Base-by-base conservation (phyloP, 2,888 invertebrate genomes). In the Caenorhabditis uteleia region DNA sequence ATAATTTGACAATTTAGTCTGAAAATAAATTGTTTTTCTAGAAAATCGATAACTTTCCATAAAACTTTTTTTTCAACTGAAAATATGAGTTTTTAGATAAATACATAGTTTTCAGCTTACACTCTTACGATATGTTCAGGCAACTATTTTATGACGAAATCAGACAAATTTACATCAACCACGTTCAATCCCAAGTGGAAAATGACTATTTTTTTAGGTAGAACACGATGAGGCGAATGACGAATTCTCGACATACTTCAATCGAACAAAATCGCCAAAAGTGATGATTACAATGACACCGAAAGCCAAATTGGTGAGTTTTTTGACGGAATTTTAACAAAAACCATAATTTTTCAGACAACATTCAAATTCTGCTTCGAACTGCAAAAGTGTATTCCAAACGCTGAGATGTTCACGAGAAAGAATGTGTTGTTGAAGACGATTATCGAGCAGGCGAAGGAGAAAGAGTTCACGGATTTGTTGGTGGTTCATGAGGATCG, bases 251-350 rank as follows among this genome's bases (percentile, higher is more conserved):
- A 84, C 89, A 20, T 95, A 93, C 84, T 95, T 92, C 83, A 88
- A 89, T 73, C 89, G 91, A 65, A 88, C 89, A 6, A 92, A 91
- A 77, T 90, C 90, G 74, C 97, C 97, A 0, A 95, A 95, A 87
- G 91, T 98, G 25, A 86, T 98, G n/a, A 92, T 98, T 49, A 95
- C 95, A 10, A 95, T 91, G 76, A 89, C 91, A 0, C 95, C 95
- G 82, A 92, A 93, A 86, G 95, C 95, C 0, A 89, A 90, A 77
- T 82, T 85, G 71, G 88, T 88, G 53, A 46, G 26, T 50, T 43
- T 33, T 21, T 20, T 16, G 5, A 6, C 33, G 12, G 29, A 7
- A 12, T 38, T 25, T 7, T 2, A 34, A 44, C 10, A n/a, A 7
- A 25, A 14, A 21, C 29, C 18, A 12, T 42, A 27, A 16, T 3